Percentiles rank a stretch among this genome's conserved stretches.
Evolutionary conservation across 2,888 invertebrate genomes (phyloP).

Genomic region (Azorinus chamasolen): DNA sequence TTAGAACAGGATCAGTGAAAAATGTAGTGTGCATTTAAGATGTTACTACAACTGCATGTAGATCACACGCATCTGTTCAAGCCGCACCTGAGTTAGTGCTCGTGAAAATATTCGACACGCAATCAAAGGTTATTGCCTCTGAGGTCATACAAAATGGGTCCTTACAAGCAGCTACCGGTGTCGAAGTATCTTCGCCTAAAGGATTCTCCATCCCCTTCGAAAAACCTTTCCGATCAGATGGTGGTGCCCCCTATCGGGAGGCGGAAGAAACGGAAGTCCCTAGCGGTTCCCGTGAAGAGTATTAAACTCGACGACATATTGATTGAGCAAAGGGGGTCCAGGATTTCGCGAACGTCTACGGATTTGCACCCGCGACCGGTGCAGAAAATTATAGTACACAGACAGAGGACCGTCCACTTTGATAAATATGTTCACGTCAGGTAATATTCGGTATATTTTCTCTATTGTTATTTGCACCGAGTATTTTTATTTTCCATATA

Average conservation of each 20-base stretch:
- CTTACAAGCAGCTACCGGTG: no score
- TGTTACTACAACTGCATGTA: no score
- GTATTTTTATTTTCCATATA: no score
- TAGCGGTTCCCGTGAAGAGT: slow-evolving; percentile 21
- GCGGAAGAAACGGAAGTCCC: neutral
- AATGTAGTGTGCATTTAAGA: no score
- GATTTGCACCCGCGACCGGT: slow-evolving; percentile 25
- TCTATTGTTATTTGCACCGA: no score
- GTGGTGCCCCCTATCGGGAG: slow-evolving; percentile 55
- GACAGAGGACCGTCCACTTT: slow-evolving; percentile 53
- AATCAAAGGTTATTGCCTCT: no score
- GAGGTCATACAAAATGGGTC: no score
- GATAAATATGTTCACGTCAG: slow-evolving; percentile 47
- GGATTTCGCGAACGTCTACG: slow-evolving; percentile 26
- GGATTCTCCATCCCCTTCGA: slow-evolving; percentile 46
- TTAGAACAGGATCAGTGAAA: no score
- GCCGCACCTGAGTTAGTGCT: no score
- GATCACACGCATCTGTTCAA: no score
- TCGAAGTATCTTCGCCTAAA: neutral
- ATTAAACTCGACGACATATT: slow-evolving; percentile 45
- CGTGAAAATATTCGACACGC: no score
- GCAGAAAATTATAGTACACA: slow-evolving; percentile 24
- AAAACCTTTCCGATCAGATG: slow-evolving; percentile 52
- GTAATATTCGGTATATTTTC: no score
- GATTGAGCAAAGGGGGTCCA: slow-evolving; percentile 3